phyloP scores from a whole-genome alignment of 2,113 vertebrate genomes.

The Serranochromis macrocephalus region DNA sequence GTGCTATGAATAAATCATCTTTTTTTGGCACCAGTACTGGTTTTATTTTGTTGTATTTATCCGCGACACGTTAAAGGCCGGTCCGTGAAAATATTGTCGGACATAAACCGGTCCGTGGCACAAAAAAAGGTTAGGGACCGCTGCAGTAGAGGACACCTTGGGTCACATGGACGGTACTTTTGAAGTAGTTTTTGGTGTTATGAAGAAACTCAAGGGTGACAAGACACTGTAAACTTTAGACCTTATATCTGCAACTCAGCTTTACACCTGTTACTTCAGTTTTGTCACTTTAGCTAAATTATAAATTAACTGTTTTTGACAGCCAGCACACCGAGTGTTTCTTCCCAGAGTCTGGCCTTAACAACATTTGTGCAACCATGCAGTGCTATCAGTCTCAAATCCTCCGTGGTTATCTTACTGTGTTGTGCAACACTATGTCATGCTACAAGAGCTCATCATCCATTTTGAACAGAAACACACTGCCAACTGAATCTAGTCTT shows the following conservation, averaged over 20 bases:
- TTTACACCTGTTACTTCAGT: background rate
- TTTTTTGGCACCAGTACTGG: background rate
- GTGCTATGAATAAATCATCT: background rate
- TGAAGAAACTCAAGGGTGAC: background rate
- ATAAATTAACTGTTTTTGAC: background rate
- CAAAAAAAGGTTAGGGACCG: background rate
- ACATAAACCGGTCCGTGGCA: background rate
- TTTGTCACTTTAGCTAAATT: background rate
- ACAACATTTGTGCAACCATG: background rate
- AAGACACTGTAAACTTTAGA: background rate
- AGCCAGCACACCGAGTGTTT: background rate
- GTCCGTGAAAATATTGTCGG: background rate
- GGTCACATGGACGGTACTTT: background rate
- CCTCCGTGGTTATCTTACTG: background rate
- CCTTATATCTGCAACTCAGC: background rate
- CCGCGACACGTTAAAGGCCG: fast-evolving
- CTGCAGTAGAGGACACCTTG: background rate
- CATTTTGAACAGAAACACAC: background rate
- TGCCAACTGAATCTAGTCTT: background rate
- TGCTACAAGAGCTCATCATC: conserved; percentile 7
- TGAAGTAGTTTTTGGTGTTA: background rate
- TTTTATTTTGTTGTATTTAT: background rate
- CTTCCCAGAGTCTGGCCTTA: background rate
- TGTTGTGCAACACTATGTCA: background rate
- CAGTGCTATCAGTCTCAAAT: background rate